Percentiles rank a stretch among this genome's conserved stretches.
Conservation (phyloP, 2,888 invertebrate species). For the Troides helena region DNA sequence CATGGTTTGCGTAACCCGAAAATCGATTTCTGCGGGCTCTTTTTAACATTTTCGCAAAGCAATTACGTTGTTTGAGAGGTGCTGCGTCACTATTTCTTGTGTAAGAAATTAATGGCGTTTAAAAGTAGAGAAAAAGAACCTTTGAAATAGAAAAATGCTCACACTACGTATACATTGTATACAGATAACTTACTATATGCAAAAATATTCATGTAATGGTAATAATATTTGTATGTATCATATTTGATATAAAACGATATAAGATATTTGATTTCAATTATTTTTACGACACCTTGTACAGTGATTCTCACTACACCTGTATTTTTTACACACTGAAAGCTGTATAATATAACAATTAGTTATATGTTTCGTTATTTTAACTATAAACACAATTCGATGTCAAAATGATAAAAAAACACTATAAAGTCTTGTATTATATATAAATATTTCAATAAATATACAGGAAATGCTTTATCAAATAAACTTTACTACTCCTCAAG, state of each 20-base stretch:
- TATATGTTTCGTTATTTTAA: no score
- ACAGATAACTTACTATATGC: neutral
- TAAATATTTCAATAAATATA: no score
- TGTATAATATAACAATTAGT: no score
- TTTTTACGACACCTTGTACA: neutral
- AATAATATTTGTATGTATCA: no score
- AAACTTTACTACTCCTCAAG: no score
- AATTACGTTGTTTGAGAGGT: slow-evolving; percentile 17
- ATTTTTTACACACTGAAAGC: neutral
- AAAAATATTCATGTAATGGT: no score
- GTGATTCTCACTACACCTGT: neutral
- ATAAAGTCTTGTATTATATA: no score
- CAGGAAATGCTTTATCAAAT: no score
- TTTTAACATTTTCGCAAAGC: slow-evolving; percentile 26
- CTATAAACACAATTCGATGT: no score
- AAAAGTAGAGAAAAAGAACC: neutral
- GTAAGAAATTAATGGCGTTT: slow-evolving; percentile 1
- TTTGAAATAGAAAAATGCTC: neutral
- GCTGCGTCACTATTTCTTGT: slow-evolving; percentile 10
- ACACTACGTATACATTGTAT: neutral
- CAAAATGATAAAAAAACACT: no score
- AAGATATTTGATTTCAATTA: neutral
- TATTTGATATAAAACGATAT: no score
- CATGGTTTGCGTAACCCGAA: slow-evolving; percentile 17
- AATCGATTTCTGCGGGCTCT: slow-evolving; percentile 21